Evolutionary conservation across 2,888 invertebrate species (phyloP), one percentile per base, ranked within the genome.

Genomic region (Ennomos erosarius): DNA sequence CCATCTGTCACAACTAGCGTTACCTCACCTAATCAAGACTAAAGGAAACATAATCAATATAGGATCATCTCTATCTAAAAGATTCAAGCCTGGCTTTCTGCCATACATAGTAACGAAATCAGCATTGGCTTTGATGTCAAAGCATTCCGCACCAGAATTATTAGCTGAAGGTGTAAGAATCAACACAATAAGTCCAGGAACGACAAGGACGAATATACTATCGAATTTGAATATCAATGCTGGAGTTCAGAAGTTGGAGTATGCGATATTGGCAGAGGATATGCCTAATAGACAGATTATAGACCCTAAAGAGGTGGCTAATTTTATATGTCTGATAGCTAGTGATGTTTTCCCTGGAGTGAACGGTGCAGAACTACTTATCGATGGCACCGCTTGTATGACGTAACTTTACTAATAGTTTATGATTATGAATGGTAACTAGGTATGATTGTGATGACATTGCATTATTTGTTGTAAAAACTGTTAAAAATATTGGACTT

Each of bases 41-140:
- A 84, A 80, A 71, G 84, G 84, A 0, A 84, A 81, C 37, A 75
- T 85, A 10, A 64, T 85, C 0, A 85, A 85, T 11, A 69, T 84
- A 9, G 79, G 79, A 3, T 76, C 76, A 2, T 77, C 82, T 0
- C 69, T 80, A 62, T 69, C 74, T 0, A 78, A 72, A 13, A 45
- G 75, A 3, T 75, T 73, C 16, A 75, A 71, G 9, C 76, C 78
- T 0, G 82, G 81, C 0, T 68, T 81, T 34, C 43, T 83, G 3
- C 75, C 79, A 0, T 82, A 75, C 36, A 74, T 74, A 0, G 63
- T 82, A 9, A 73, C 82, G 0, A 84, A 84, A 54, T 62, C 75
- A 0, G 82, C 82, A 3, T 43, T 85, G 9, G 75, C 81, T 36
- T 67, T 69, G 33, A 78, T 85, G 42, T 72, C 79, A 0, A 76